Evolutionary conservation across 2,888 invertebrate species (phyloP), one percentile per base, ranked within the genome.

Genomic region (Metopia argyrocephala): DNA sequence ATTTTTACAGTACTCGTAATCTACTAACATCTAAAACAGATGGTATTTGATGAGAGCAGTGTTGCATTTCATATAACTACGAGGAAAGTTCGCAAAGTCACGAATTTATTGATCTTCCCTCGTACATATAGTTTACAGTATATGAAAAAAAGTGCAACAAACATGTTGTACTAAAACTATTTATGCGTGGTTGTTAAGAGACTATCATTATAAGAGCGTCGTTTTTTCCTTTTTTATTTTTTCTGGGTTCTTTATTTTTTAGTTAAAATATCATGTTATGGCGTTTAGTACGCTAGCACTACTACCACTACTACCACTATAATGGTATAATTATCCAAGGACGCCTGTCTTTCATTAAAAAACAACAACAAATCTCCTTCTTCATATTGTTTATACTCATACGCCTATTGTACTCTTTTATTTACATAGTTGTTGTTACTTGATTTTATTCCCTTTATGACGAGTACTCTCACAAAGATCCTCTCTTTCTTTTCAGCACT

Each of bases 321-420:
- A 38, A 38, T 38, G 15, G 78, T 78, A 78, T 81, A 81, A 81
- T 81, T 81, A 81, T 81, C 81, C 81, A 81, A 81, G 81, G 81
- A 81, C 81, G 81, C 81, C 78, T 81, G 81, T 81, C 78, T 81
- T 79, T 81, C 81, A 81, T 78, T 81, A 78, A 38, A 38, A 38
- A 38, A 7, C 50, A 54, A 23, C 66, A 15, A 31, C 12, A 52
- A 31, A 50, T 65, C 28, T 15, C 57, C 15, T 15, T 38, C 38
- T 38, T 9, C 9, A 9, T 15, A 38, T 12, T 12, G 15, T 15
- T 12, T 15, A 3, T 15, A 38, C 38, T 38, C 2, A 2, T 4
- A 12, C 38, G 9, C 31, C 31, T 9, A 0, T n/a, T n/a, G n/a
- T n/a, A 2, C 12, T 38, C 38, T 15, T 38, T 38, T 9, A 12